phyloP scores from a whole-genome alignment of 2,888 invertebrate species.

The Orchesella flavescens region DNA sequence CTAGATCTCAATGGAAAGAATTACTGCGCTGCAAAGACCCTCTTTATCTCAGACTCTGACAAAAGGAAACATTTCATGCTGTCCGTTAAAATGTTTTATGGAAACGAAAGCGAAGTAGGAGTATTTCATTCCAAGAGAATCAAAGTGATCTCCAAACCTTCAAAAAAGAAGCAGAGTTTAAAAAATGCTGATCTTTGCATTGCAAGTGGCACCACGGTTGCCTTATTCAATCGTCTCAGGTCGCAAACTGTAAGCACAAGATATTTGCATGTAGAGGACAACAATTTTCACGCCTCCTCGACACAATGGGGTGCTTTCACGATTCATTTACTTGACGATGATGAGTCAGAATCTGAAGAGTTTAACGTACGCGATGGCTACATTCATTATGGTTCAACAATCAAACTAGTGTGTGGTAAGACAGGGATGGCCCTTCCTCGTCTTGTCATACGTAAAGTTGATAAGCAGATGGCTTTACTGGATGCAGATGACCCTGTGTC shows the following conservation, averaged over 20 bases:
- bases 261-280: constrained; percentile 78
- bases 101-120: constrained; percentile 77
- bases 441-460: constrained; percentile 76
- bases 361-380: constrained; percentile 78
- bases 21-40: constrained; percentile 79
- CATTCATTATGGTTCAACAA: constrained; percentile 78
- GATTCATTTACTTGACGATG: constrained; percentile 78
- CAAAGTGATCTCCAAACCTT: constrained; percentile 79
- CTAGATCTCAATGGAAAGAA: constrained; percentile 78
- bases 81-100: constrained; percentile 78
- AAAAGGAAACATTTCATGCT: constrained; percentile 79
- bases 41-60: constrained; percentile 79
- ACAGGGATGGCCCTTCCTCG: constrained; percentile 78
- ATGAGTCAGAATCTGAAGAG: constrained; percentile 77
- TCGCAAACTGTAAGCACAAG: constrained; percentile 79
- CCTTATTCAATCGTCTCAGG: constrained; percentile 78
- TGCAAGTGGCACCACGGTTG: constrained; percentile 78
- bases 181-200: constrained; percentile 79
- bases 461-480: constrained; percentile 78
- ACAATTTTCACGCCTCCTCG: constrained; percentile 78
- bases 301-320: constrained; percentile 80
- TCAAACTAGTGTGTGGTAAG: constrained; percentile 78
- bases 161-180: constrained; percentile 79
- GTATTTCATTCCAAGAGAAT: constrained; percentile 78
- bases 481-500: constrained; percentile 79